These are phyloP conservation scores for Cyanoliseus patagonus DNA, from an alignment of 2,113 vertebrate species.

Conservation along the genomic window DNA sequence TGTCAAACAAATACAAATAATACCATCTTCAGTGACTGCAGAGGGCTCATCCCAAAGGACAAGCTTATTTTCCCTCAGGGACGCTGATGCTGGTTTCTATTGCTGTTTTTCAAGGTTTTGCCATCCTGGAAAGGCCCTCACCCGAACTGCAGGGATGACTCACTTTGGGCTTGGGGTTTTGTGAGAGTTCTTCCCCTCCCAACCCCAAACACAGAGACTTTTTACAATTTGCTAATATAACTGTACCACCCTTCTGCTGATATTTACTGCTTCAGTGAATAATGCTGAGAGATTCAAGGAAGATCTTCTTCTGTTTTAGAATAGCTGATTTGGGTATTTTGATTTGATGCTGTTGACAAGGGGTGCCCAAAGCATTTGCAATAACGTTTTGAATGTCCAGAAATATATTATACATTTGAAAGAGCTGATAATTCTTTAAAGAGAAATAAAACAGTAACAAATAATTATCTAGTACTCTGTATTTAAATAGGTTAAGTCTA, in stretches of 20 bases:
- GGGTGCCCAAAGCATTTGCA: background rate
- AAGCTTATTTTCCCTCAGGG: background rate
- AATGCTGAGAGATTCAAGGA: background rate
- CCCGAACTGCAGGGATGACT: background rate
- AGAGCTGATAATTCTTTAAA: background rate
- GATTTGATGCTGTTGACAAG: background rate
- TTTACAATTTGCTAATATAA: background rate
- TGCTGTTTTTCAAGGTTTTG: background rate
- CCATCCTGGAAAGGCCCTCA: background rate
- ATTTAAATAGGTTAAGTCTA: background rate
- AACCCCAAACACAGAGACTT: background rate
- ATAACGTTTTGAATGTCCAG: background rate
- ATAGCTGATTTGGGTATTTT: background rate
- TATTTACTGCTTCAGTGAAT: background rate
- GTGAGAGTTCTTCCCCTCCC: background rate
- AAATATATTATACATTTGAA: background rate
- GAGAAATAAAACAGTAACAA: background rate
- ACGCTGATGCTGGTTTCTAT: background rate
- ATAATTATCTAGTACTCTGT: background rate
- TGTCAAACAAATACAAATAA: background rate
- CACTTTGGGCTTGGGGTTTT: background rate
- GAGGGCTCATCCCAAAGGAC: background rate
- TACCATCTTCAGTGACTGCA: background rate
- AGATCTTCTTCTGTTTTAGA: background rate
- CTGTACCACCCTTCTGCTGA: background rate